These are phyloP conservation scores for Orcinus orca DNA, from an alignment of 2,113 vertebrate species.

Conservation along the genomic window DNA sequence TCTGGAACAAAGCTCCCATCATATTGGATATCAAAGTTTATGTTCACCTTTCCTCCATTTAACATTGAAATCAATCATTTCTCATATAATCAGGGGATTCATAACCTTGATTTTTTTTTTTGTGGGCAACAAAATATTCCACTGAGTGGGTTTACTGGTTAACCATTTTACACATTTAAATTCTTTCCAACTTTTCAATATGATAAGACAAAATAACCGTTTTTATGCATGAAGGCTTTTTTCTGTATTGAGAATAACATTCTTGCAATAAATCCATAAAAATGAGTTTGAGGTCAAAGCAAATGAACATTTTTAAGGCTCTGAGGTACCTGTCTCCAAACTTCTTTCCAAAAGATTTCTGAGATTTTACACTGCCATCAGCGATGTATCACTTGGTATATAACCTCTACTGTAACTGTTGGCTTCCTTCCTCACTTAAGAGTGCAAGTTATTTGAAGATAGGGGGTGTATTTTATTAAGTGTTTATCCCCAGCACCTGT, in stretches of 20 bases:
- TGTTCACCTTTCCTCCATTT: not conserved
- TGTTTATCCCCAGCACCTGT: not conserved
- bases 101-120: not conserved
- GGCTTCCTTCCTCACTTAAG: not conserved
- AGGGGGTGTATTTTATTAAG: not conserved
- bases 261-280: not conserved
- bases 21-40: not conserved
- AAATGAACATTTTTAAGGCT: constrained; percentile 14
- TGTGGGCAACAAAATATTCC: not conserved
- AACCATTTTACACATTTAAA: not conserved
- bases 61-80: not conserved
- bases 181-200: constrained; percentile 2
- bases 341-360: not conserved
- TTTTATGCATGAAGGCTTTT: not conserved
- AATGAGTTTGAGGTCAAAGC: not conserved
- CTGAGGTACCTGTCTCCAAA: not conserved
- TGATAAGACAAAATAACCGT: not conserved
- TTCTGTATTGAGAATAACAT: not conserved
- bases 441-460: not conserved
- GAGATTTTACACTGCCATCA: not conserved
- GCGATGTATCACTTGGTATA: not conserved
- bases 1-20: not conserved
- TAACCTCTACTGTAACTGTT: not conserved
- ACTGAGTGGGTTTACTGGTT: not conserved
- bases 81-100: not conserved